These are phyloP conservation scores for Spicauda simplicius DNA, from an alignment of 2,888 invertebrate genomes.

Conservation along the genomic window DNA sequence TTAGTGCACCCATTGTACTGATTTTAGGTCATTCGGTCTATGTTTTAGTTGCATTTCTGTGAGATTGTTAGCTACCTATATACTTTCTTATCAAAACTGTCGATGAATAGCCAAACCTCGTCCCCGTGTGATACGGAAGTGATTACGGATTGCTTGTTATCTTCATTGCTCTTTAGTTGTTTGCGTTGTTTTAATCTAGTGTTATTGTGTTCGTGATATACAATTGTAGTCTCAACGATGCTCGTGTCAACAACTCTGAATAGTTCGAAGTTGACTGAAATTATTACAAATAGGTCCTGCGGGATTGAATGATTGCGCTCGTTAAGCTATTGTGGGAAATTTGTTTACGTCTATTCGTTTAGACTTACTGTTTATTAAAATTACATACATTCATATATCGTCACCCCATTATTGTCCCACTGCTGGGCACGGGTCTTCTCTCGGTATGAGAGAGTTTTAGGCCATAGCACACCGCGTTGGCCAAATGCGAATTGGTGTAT, in stretches of 20 bases:
- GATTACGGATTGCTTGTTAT: constrained; percentile 18
- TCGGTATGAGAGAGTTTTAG: too few species aligned
- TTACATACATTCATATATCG: neutral
- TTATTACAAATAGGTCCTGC: constrained; percentile 17
- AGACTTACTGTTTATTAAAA: neutral
- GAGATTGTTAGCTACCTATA: constrained; percentile 1
- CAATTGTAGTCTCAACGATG: constrained; percentile 8
- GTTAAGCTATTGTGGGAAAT: constrained; percentile 14
- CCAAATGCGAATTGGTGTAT: too few species aligned
- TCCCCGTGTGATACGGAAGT: constrained; percentile 16
- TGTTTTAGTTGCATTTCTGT: constrained; percentile 23
- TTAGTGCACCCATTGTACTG: constrained; percentile 41
- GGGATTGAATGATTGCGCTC: constrained; percentile 25
- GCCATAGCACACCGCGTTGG: too few species aligned
- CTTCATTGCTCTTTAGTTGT: constrained; percentile 13
- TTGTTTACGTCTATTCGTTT: constrained; percentile 31
- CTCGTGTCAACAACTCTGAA: constrained; percentile 23
- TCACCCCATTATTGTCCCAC: too few species aligned
- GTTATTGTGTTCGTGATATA: constrained; percentile 8
- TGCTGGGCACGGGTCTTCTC: too few species aligned
- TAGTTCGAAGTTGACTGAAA: constrained; percentile 4
- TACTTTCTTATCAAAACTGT: constrained; percentile 2
- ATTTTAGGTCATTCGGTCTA: constrained; percentile 41
- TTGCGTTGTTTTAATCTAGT: constrained; percentile 15
- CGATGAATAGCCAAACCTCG: neutral